Base-by-base conservation (phyloP, 2,888 invertebrate species). In the Leptopilina syphax region DNA sequence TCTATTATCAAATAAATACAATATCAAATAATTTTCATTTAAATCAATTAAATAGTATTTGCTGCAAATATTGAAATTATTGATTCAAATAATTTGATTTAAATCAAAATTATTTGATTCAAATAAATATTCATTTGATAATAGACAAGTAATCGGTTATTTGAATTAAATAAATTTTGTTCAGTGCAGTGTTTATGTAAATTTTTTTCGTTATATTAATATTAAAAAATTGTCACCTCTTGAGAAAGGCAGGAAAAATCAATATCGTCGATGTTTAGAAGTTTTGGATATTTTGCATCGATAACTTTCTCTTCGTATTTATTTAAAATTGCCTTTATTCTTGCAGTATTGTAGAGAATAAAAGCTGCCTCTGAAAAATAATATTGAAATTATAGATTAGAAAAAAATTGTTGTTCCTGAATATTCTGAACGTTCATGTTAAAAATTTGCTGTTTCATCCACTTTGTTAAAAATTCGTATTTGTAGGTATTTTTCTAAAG, bases 321-420 rank as follows among this genome's bases (percentile, higher is more conserved):
- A 85, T 93, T 93, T 80, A 96, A 92, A 77, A 96, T 93, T 0
- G 95, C 94, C 86, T 94, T 93, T 77, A 97, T 89, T 83, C 97
- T 94, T 0, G 96, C 96, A 89, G 95, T 95, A 89, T 97, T 97
- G 90, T 97, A 97, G 47, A 97, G 92, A 80, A 96, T 94, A 90
- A 96, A 97, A 44, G 95, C 93, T 57, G 95, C 95, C 77, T 96
- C 96, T 96, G 90, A 57, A 92, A 92, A 70, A 85, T 84, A 77
- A 84, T 79, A 80, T 47, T 47, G 47, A 47, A 50, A 50, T 50
- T 50, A 1, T 50, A 8, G 6, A 8, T 44, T 44, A 50, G 50
- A 50, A 60, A 60, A 60, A 60, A 7, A 60, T 13, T 60, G 7
- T n/a, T 47, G 83, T 83, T 79, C 79, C 80, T 77, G 68, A 34